Percentiles rank a stretch among this genome's conserved stretches.
Evolutionary conservation across 2,113 vertebrate species (phyloP).

Genomic region (Thryonomys swinderianus): DNA sequence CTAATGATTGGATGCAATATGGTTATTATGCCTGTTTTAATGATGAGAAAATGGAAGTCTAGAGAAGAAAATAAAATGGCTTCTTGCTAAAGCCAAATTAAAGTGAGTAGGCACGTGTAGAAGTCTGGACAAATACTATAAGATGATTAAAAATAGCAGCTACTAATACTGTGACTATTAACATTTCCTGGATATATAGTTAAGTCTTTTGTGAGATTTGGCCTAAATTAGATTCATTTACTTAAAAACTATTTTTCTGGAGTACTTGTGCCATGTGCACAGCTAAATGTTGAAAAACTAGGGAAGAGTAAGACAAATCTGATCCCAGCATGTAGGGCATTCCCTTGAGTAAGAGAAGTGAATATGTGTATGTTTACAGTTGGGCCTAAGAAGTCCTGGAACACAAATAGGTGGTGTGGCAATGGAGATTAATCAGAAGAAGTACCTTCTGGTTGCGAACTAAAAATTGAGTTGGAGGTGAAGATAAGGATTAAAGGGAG

Average conservation of each 20-base stretch:
- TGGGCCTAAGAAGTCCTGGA: constrained; percentile 1
- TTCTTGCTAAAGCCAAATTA: constrained; percentile 40
- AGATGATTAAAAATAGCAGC: constrained; percentile 18
- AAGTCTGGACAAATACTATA: neutral
- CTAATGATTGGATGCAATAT: neutral
- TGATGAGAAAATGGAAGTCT: constrained; percentile 5
- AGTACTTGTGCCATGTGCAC: neutral
- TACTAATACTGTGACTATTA: neutral
- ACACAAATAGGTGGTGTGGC: neutral
- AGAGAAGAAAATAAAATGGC: neutral
- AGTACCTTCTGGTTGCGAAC: neutral
- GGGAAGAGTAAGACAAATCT: neutral
- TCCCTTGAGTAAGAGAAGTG: neutral
- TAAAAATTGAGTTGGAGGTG: neutral
- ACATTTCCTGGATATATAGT: constrained; percentile 46
- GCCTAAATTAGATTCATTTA: constrained; percentile 23
- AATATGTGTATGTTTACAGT: neutral
- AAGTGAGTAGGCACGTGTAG: neutral
- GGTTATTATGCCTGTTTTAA: constrained; percentile 35
- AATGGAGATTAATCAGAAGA: constrained; percentile 28
- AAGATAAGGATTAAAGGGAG: neutral
- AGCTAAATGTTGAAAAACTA: neutral
- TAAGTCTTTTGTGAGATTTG: constrained; percentile 4
- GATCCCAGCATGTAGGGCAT: neutral
- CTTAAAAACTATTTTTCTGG: constrained; percentile 10